Base-by-base conservation (phyloP, 2,888 invertebrate species). In the Liodrosophila aerea region DNA sequence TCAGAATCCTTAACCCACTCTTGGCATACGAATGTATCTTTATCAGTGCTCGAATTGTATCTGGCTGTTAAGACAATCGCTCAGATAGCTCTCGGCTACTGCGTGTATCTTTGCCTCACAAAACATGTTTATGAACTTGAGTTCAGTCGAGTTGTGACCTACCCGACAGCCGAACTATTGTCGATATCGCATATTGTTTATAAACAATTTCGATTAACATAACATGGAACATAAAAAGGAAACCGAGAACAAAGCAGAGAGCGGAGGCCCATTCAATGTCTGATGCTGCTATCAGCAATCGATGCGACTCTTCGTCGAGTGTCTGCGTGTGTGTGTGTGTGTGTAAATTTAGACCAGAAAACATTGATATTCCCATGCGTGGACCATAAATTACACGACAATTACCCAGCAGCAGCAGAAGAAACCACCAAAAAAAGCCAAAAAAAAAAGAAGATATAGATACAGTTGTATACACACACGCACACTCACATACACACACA, bases 361-460 rank as follows among this genome's bases (percentile, higher is more conserved):
- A 67, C 83, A 83, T 80, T 70, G 81, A 84, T 76, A 82, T 81
- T 77, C 82, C 86, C 86, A 84, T 80, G 69, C 81, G 85, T 68
- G 59, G 66, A 66, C 65, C 67, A 86, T 82, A 82, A 82, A 86
- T 82, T 74, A 82, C 81, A 70, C 59, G 72, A 86, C 81, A 82
- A 82, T 82, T 82, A 84, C 82, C 71, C 54, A 68, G 63, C 66
- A 78, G 58, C 66, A 51, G 56, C 60, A 27, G 56, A 59, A 46
- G 41, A 64, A 61, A 47, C 46, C 57, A 62, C 29, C 16, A 40
- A 34, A 34, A 47, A 46, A 62, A 54, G 58, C 36, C n/a, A n/a
- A n/a, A n/a, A n/a, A n/a, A n/a, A n/a, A n/a, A n/a, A n/a, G n/a
- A 39, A 33, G 7, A 27, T 27, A 29, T 7, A 34, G 11, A 4